phyloP scores from a whole-genome alignment of 1,140 invertebrate genomes.

The Lithobius niger region DNA sequence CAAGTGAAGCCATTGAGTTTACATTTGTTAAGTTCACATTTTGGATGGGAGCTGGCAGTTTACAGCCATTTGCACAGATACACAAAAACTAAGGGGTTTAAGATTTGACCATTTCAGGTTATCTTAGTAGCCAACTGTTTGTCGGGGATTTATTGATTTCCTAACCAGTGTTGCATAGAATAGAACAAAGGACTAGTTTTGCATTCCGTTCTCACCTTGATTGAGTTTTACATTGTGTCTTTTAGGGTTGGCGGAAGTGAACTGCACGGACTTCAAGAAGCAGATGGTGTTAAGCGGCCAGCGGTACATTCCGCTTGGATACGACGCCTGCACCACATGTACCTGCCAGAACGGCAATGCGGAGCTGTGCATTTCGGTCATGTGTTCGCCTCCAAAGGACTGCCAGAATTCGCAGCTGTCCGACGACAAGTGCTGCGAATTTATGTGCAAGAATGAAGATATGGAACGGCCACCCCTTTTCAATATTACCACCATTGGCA shows the following conservation, averaged over 20 bases:
- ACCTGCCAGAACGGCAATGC: constrained; percentile 27
- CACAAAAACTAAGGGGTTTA: too few species aligned
- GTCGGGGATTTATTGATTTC: too few species aligned
- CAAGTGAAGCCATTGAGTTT: too few species aligned
- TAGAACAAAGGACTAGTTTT: too few species aligned
- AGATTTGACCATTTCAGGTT: too few species aligned
- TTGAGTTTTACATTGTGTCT: neutral
- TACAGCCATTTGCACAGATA: too few species aligned
- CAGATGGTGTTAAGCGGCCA: constrained; percentile 20
- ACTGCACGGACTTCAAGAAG: constrained; percentile 9
- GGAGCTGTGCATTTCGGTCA: constrained; percentile 29
- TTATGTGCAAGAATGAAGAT: constrained; percentile 25
- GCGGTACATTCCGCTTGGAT: constrained; percentile 26
- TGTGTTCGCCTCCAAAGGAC: constrained; percentile 29
- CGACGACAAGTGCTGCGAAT: constrained; percentile 29
- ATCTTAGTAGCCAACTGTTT: too few species aligned
- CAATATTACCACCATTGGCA: constrained; percentile 6
- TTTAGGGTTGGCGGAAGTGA: neutral
- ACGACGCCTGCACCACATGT: constrained; percentile 30
- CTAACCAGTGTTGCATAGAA: too few species aligned
- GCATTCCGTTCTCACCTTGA: too few species aligned
- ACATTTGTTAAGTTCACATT: too few species aligned
- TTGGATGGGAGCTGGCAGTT: too few species aligned
- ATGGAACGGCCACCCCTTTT: constrained; percentile 1
- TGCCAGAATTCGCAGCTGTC: constrained; percentile 23